Base-by-base conservation (phyloP, 1,140 invertebrate species). In the Formica selysi region DNA sequence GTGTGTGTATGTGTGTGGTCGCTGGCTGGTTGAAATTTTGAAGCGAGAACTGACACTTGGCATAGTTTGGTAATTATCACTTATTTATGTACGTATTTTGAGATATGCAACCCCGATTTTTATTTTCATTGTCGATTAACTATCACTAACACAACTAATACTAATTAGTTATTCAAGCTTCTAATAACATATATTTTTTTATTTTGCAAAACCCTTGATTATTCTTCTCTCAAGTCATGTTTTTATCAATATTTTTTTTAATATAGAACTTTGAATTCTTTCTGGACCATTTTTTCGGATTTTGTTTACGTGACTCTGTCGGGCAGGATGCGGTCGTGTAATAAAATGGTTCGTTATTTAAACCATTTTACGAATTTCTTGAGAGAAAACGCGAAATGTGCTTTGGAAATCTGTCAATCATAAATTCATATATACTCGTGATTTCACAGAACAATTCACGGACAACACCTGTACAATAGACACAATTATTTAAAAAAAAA, bases 191-290 rank as follows among this genome's bases (percentile, higher is more conserved):
- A 19, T 19, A 51, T 51, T 51, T 51, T 51, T 51, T 4, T 48
- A 48, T 48, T 48, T 51, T 19, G 48, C 5, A 51, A 29, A 51
- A 51, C 5, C 4, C 16, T 51, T 19, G 0, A 51, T 19, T 51
- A 51, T 19, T 51, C 16, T 51, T 19, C 48, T 51, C 4, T 51
- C 44, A 48, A 48, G 19, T 19, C 48, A 19, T 51, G 26, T 10
- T 41, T 22, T 65, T 32, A 22, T 32, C 48, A 26, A 78, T 78
- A 48, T n/a, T 48, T 29, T 22, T 36, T 79, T 38, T 19, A 22
- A 79, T 19, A 11, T 32, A 41, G 29, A 67, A 36, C 8, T 26
- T 68, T 54, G 4, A 79, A 54, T 80, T 80, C n/a, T 19, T 57
- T 16, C 8, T 2, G 13, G 32, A 79, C 29, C n/a, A 54, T 8